Conservation (phyloP, 2,888 invertebrate species). For the Drosophila rellima region DNA sequence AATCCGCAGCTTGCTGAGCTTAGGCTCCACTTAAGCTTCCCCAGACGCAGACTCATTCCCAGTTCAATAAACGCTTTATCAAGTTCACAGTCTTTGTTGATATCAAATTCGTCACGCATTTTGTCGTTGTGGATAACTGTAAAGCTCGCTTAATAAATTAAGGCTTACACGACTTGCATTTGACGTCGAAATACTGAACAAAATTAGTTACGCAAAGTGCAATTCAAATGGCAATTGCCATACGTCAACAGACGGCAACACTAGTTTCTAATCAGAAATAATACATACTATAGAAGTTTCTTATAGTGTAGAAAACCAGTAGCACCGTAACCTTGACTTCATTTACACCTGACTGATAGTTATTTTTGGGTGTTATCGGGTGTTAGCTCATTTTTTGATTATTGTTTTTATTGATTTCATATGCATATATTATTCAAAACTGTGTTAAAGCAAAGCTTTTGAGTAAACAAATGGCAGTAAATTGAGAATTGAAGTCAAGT, state of each 20-base stretch:
- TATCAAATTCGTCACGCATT: slow-evolving; percentile 31
- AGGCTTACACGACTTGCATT: slow-evolving; percentile 5
- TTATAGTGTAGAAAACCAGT: background rate
- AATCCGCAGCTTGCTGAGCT: slow-evolving; percentile 20
- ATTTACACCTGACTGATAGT: slow-evolving; percentile 18
- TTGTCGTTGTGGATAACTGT: slow-evolving; percentile 33
- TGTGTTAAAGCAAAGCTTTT: slow-evolving; percentile 22
- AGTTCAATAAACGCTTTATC: slow-evolving; percentile 65
- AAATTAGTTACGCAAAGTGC: slow-evolving; percentile 34
- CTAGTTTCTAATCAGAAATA: slow-evolving; percentile 11
- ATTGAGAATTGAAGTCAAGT: background rate
- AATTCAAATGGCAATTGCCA: slow-evolving; percentile 34
- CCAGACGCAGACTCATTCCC: slow-evolving; percentile 6
- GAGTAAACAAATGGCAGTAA: slow-evolving; percentile 30
- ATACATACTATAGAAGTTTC: background rate
- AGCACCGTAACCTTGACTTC: slow-evolving; percentile 19
- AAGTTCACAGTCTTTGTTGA: slow-evolving; percentile 34
- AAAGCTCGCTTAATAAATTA: slow-evolving; percentile 6
- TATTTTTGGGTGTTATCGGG: slow-evolving; percentile 8
- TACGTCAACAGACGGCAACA: background rate
- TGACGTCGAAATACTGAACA: slow-evolving; percentile 4
- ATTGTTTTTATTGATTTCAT: slow-evolving; percentile 48
- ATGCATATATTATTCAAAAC: slow-evolving; percentile 27
- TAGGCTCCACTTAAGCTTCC: slow-evolving; percentile 12
- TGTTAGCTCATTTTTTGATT: background rate